phyloP scores from a whole-genome alignment of 2,888 invertebrate genomes.

The Idaea biselata region DNA sequence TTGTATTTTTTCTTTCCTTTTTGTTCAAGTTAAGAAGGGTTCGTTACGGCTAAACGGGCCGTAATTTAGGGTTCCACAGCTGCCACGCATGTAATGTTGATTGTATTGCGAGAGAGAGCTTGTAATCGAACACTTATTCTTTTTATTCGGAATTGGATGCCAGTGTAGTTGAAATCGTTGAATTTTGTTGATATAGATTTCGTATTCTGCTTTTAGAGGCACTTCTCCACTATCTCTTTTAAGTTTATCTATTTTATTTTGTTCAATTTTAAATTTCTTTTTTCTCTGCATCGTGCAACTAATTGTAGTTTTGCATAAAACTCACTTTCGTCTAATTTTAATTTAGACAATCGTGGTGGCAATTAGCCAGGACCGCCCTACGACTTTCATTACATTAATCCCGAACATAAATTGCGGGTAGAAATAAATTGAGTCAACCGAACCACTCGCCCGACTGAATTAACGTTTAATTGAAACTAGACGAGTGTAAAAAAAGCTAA shows the following conservation, averaged over 20 bases:
- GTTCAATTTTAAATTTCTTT: not conserved
- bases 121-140: constrained; percentile 60
- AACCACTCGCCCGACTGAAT: constrained; percentile 69
- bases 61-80: constrained; percentile 75
- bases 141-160: constrained; percentile 42
- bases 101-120: constrained; percentile 63
- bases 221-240: not conserved
- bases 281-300: not conserved
- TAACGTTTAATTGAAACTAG: constrained; percentile 78
- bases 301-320: constrained; percentile 12
- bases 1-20: constrained; percentile 46
- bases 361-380: constrained; percentile 60
- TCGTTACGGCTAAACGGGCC: constrained; percentile 60
- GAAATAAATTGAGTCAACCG: constrained; percentile 72
- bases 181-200: not conserved
- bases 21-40: constrained; percentile 56
- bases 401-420: constrained; percentile 66
- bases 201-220: not conserved
- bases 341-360: constrained; percentile 61
- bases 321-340: constrained; percentile 20
- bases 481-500: constrained; percentile 55
- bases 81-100: constrained; percentile 73
- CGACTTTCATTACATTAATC: constrained; percentile 71
- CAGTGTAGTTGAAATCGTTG: not conserved
- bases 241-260: not conserved